phyloP scores from a whole-genome alignment of 1,140 invertebrate genomes.

The Sycophaga agraensis region DNA sequence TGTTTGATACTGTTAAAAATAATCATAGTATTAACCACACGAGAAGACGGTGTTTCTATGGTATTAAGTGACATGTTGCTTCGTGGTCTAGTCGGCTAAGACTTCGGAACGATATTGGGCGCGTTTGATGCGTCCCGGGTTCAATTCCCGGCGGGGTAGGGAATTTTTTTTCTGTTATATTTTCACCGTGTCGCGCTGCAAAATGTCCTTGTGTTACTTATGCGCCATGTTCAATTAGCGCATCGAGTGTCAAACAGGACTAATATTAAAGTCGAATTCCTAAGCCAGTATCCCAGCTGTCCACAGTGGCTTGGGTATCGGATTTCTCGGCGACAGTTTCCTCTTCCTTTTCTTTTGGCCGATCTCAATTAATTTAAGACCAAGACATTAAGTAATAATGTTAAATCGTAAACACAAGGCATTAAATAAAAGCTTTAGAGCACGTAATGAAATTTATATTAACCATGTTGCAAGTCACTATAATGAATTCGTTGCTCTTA shows the following conservation, averaged over 20 bases:
- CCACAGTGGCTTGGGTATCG: conserved; percentile 31
- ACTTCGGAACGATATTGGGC: too few relatives aligned
- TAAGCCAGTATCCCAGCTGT: conserved; percentile 32
- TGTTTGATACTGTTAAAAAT: too few relatives aligned
- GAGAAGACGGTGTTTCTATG: too few relatives aligned
- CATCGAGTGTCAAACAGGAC: conserved; percentile 37
- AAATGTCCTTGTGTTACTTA: conserved; percentile 37
- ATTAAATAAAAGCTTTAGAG: too few relatives aligned
- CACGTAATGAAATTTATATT: too few relatives aligned
- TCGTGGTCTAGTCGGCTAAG: conserved; percentile 14
- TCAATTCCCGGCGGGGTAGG: conserved; percentile 14
- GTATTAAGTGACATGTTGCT: neutral
- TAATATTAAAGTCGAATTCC: conserved; percentile 30
- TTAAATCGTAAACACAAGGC: too few relatives aligned
- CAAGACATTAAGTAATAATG: too few relatives aligned
- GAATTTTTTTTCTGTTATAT: neutral
- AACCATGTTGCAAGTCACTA: too few relatives aligned
- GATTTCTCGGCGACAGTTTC: conserved; percentile 29
- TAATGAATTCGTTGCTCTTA: too few relatives aligned
- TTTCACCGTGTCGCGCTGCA: neutral
- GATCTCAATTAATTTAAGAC: neutral
- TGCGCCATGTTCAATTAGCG: conserved; percentile 24
- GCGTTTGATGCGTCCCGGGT: too few relatives aligned
- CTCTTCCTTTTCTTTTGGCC: neutral
- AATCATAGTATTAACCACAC: too few relatives aligned